Percentiles rank a stretch among this genome's conserved stretches.
phyloP scores from a whole-genome alignment of 1,140 invertebrate species.

The Eurosta solidaginis region DNA sequence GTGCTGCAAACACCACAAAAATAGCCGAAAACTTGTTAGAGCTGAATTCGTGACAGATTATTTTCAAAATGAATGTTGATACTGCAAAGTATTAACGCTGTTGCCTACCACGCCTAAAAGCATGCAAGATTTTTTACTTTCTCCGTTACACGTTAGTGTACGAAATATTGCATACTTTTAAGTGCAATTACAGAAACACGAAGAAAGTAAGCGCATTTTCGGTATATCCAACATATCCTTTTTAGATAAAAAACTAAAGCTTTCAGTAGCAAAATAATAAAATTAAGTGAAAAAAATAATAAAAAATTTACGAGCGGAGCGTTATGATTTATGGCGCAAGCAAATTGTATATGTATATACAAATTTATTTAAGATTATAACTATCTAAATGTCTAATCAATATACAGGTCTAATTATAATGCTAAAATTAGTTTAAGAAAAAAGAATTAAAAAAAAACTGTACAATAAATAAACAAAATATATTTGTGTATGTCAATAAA shows the following conservation, averaged over 20 bases:
- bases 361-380: constrained; percentile 6
- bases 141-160: too few species aligned
- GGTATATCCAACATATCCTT: not conserved
- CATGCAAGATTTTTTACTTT: too few species aligned
- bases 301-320: not conserved
- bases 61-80: not conserved
- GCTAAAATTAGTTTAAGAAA: not conserved
- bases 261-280: not conserved
- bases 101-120: not conserved
- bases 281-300: not conserved
- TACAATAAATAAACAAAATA: not conserved
- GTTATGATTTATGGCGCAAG: not conserved
- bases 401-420: constrained; percentile 23
- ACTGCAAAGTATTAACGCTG: not conserved
- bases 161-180: too few species aligned
- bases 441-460: constrained; percentile 9
- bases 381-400: not conserved
- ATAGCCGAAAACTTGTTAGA: too few species aligned
- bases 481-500: constrained; percentile 16
- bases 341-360: not conserved
- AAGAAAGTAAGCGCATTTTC: not conserved
- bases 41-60: too few species aligned
- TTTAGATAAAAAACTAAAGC: not conserved
- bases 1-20: too few species aligned
- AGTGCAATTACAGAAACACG: too few species aligned